Evolutionary conservation across 2,888 invertebrate genomes (phyloP), one percentile per base, ranked within the genome.

Genomic region (Thymelicus acteon): DNA sequence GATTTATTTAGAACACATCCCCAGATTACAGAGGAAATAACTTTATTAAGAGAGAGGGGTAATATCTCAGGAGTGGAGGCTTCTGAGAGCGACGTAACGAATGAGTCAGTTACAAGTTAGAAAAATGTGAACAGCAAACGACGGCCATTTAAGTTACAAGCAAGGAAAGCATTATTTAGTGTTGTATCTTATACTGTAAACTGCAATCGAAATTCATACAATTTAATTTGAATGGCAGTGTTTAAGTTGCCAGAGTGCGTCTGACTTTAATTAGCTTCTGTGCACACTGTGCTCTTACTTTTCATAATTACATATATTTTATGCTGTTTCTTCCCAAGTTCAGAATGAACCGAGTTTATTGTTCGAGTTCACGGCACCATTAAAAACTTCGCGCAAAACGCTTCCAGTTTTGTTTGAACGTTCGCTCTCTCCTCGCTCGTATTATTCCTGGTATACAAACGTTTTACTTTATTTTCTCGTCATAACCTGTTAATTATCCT

Each of bases 1-100:
- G 71, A 71, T 71, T 71, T 67, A 71, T 67, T 61, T 71, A 62
- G 62, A 66, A 62, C 62, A 71, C 71, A 71, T 62, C 71, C 71
- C 54, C 44, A 60, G 71, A 71, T 71, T 65, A 65, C 71, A 60
- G 31, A 44, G 71, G 54, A 71, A 71, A 70, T 70, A 71, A 71
- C 65, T 65, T 65, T 71, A 71, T 71, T 71, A 71, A 71, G 65
- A 65, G 64, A 70, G 70, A 71, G 64, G 64, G 52, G 71, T 71
- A 71, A 71, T 71, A 71, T 71, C 71, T 71, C 71, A 71, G 60
- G 65, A 71, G 64, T 65, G 60, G 52, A 65, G 65, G 71, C 71
- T 71, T 70, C 52, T 65, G 71, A 39, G 71, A 61, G 54, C 58
- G 65, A 65, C 52, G 65, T 71, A 71, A 71, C 60, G 71, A 71